Evolutionary conservation across 2,797 vertebrate genomes (phyloP), one percentile per base, ranked within the genome.

Genomic region (Sebastes minor): DNA sequence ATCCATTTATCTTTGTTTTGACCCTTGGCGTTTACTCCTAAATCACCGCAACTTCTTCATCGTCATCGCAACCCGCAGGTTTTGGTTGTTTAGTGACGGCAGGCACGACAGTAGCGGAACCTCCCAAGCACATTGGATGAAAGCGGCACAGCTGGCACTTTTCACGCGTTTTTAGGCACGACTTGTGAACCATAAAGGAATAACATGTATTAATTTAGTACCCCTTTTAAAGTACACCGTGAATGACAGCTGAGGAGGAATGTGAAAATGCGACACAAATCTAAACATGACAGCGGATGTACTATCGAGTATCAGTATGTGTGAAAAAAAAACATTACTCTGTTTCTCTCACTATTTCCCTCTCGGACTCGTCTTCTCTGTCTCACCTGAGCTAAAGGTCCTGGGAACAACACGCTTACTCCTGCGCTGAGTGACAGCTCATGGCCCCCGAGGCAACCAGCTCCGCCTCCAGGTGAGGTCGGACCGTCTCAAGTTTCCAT

Each of bases 321-420:
- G 76, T 79, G 63, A 74, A 82, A 78, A 82, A 84, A 73, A 49
- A 49, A 8, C 49, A 80, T 84, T 8, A 86, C 77, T 80, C 27
- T 78, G 70, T 80, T 65, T 88, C 78, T 83, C 28, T 74, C n/a
- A 10, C 46, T 23, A 25, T 78, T 84, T 81, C 27, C 61, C 35
- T 52, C 75, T 82, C 42, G 5, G 76, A 61, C 86, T 82, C 30
- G 18, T 87, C 84, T 62, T 78, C 64, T 56, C 76, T 59, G 80
- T 76, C 89, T 93, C 87, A 92, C 88, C 90, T 94, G 88, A 92
- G 88, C 83, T 80, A 90, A 89, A 94, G 91, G 89, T 92, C 94
- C 91, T 95, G 94, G 93, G 94, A 95, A 95, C 91, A 83, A 89
- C 81, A 81, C 8, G 16, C 80, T 74, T 23, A 38, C 59, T 85